phyloP scores from a whole-genome alignment of 2,888 invertebrate genomes.

The Drosophila falleni region DNA sequence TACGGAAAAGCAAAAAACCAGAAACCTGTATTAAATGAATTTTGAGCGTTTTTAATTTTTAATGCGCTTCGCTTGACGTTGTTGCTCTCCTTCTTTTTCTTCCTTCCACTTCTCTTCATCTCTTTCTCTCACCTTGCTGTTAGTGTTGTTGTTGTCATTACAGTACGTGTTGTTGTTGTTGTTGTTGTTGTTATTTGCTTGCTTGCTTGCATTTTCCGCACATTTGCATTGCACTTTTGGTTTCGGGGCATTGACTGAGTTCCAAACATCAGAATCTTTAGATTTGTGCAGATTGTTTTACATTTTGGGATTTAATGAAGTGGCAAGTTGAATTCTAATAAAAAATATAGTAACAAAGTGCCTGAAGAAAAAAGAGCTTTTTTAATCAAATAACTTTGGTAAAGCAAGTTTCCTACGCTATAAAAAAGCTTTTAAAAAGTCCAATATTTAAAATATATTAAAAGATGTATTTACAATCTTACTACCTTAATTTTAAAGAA shows the following conservation, averaged over 20 bases:
- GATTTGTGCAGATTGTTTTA: constrained; percentile 12
- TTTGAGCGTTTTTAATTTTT: constrained; percentile 68
- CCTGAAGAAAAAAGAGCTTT: neutral
- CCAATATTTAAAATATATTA: too few species aligned
- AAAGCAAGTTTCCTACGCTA: neutral
- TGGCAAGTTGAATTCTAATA: constrained; percentile 22
- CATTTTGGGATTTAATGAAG: constrained; percentile 31
- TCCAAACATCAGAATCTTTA: constrained; percentile 5
- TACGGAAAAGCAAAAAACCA: constrained; percentile 41
- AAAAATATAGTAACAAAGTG: constrained; percentile 3
- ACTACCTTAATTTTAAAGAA: too few species aligned
- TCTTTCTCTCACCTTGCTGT: neutral
- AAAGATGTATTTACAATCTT: too few species aligned
- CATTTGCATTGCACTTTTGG: constrained; percentile 57
- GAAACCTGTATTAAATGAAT: constrained; percentile 63
- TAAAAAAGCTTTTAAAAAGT: too few species aligned
- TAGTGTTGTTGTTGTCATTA: constrained; percentile 20
- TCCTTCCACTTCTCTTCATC: neutral
- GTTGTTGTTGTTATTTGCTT: constrained; percentile 38
- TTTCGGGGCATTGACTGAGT: constrained; percentile 38
- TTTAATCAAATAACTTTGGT: neutral
- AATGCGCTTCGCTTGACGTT: constrained; percentile 38
- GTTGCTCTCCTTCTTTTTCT: neutral
- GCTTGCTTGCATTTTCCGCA: constrained; percentile 53
- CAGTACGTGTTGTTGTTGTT: constrained; percentile 6